Evolutionary conservation across 2,797 vertebrate genomes (phyloP).

Genomic region (Myotis findleyi): DNA sequence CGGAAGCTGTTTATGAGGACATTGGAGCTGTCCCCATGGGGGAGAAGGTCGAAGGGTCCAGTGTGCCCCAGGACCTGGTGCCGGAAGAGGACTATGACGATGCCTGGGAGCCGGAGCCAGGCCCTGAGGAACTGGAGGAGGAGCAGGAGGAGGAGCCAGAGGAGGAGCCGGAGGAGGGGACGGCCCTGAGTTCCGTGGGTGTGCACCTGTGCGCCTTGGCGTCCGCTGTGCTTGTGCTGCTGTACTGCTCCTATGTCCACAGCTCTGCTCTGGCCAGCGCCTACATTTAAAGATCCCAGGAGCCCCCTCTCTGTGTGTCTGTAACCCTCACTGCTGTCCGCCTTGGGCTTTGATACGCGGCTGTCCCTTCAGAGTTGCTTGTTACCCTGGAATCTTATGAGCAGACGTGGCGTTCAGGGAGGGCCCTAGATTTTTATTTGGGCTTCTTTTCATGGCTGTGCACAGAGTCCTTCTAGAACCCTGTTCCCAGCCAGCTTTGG

Average conservation of each 20-base stretch:
- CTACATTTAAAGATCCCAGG: conserved; percentile 38
- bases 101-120: accelerated
- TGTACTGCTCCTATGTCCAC: background rate
- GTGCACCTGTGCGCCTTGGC: background rate
- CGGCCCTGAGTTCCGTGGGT: background rate
- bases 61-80: accelerated
- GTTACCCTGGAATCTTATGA: background rate
- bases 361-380: background rate
- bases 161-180: background rate
- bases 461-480: background rate
- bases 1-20: conserved; percentile 51
- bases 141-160: background rate
- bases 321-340: background rate
- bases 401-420: background rate
- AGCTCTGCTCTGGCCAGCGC: background rate
- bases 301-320: background rate
- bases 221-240: background rate
- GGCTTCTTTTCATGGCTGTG: background rate
- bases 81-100: background rate
- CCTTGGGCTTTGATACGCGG: accelerated
- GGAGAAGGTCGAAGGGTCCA: background rate
- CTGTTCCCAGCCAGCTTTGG: accelerated
- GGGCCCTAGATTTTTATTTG: too few relatives aligned
- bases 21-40: background rate
- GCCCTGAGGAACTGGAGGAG: background rate